Evolutionary conservation across 2,888 invertebrate genomes (phyloP), one percentile per base, ranked within the genome.

Genomic region (Heterodera filipjevi): DNA sequence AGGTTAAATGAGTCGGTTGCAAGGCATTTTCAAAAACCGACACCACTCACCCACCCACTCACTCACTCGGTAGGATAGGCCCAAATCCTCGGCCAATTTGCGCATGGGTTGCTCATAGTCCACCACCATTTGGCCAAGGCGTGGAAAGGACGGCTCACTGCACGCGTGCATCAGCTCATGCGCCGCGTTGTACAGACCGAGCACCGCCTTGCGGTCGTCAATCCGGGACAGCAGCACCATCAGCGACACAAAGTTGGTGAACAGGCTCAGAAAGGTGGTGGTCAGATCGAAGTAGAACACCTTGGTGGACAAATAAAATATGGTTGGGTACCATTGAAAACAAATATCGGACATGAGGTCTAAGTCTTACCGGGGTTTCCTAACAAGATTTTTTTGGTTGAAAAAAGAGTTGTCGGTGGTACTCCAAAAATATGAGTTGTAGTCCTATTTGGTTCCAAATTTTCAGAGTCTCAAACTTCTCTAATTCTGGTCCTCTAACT

Each of bases 151-250:
- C 1, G 90, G 87, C 82, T 91, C 91, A 33, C 90, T 90, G 87
- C 94, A 94, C 85, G 93, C 94, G 89, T 98, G 93, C 39, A 95
- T 94, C 92, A 97, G 93, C 91, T 99, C 99, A 91, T 96, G 95
- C 5, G 98, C 99, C 68, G 95, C 95, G 91, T 98, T 99, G 90
- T 96, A 99, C 30, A 99, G 92, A 0, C 98, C 97, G 70, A 99
- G 90, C 33, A 85, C 80, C 0, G 96, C 95, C 91, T 98, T 98
- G 19, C 99, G 92, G 90, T 99, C 99, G 90, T 99, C 99, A 0
- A 99, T 97, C 86, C 96, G 92, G 0, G 98, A 97, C n/a, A 99
- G 91, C 22, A 99, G 91, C 81, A 99, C 94, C 97, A 99, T 98
- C 53, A 99, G 91, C 8, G 95, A 94, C 0, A 96, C 94, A 90